phyloP scores from a whole-genome alignment of 1,140 invertebrate genomes.

The Amyelois transitella region DNA sequence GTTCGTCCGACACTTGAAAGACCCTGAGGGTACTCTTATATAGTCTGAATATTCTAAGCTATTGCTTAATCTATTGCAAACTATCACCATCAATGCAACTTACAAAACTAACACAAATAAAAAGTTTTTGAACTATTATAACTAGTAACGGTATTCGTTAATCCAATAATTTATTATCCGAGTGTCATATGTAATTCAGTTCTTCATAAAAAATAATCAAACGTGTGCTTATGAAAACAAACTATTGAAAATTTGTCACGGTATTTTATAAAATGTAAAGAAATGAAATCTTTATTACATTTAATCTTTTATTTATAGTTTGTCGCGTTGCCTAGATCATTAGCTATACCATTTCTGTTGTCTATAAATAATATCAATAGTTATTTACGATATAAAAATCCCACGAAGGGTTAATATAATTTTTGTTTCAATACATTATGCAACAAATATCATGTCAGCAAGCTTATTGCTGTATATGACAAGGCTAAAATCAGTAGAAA shows the following conservation, averaged over 20 bases:
- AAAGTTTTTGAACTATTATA: background rate
- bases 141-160: slow-evolving; percentile 18
- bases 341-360: slow-evolving; percentile 2
- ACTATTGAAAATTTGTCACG: slow-evolving; percentile 25
- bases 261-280: slow-evolving; percentile 13
- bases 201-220: slow-evolving; percentile 26
- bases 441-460: background rate
- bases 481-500: background rate
- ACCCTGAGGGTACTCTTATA: too few species aligned
- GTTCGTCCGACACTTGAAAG: slow-evolving; percentile 13
- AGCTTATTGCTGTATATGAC: background rate
- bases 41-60: too few species aligned
- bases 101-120: background rate
- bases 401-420: background rate
- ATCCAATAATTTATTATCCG: slow-evolving; percentile 27
- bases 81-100: too few species aligned
- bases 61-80: too few species aligned
- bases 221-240: slow-evolving; percentile 37
- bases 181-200: slow-evolving; percentile 23
- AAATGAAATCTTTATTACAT: slow-evolving; percentile 31
- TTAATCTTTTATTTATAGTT: slow-evolving; percentile 35
- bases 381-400: background rate
- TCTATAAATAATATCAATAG: background rate
- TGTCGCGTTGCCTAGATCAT: slow-evolving; percentile 18
- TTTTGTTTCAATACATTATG: too few species aligned